Base-by-base conservation (phyloP, 2,888 invertebrate genomes). In the Volucella zonaria region DNA sequence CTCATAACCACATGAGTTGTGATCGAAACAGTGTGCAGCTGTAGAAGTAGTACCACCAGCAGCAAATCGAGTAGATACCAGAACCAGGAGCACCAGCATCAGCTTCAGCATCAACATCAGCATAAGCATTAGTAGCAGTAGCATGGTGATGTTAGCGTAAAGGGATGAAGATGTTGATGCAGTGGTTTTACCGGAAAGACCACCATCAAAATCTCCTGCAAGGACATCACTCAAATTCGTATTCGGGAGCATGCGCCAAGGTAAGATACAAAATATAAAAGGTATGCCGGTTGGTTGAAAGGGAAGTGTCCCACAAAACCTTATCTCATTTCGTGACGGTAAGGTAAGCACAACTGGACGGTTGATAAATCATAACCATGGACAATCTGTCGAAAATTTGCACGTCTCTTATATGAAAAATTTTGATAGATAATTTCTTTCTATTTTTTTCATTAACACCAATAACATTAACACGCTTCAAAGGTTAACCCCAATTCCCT, bases 1-100 rank as follows among this genome's bases (percentile, higher is more conserved):
- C 85, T 85, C 85, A 85, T 81, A 85, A 85, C 85, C 85, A 85
- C 81, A 85, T 81, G 85, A 77, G 85, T 80, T 81, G 75, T 49
- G 80, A 80, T 73, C 71, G 76, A 70, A 73, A 59, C 62, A 75
- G 74, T 71, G 70, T 83, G 83, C 80, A 77, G 66, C 67, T 66
- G 70, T 15, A 64, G 64, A 51, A 76, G 42, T 71, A 75, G 31
- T 31, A 6, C 31, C 31, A 6, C 6, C 31, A 31, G 31, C 31
- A 31, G 4, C 31, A 31, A 6, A 31, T 0, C 6, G 31, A 31
- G 6, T 31, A 3, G 31, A 2, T 31, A 31, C 31, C 31, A 31
- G 31, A 31, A 31, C 31, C 31, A 31, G 31, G 31, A 31, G 31
- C 4, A 31, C 31, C 31, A 31, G 31, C 31, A 31, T 6, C 31